Base-by-base conservation (phyloP, 2,888 invertebrate genomes). In the Elmis aenea region DNA sequence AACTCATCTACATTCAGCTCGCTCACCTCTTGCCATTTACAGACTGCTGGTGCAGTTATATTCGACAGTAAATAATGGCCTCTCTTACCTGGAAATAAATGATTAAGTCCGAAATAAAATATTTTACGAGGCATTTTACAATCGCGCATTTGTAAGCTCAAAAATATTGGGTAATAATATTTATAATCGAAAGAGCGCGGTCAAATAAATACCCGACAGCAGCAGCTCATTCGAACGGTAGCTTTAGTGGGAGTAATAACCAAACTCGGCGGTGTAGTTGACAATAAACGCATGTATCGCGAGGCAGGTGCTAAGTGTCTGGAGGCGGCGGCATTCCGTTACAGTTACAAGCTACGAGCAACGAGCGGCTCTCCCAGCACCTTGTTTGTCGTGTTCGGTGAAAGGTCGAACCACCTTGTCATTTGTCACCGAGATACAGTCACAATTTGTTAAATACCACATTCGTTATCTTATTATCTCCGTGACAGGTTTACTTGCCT, bases 1-100 rank as follows among this genome's bases (percentile, higher is more conserved):
- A 59, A 61, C 61, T 65, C 63, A 65, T 66, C 64, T 65, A 59
- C 62, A 65, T 66, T 61, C 66, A 61, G 50, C 58, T 54, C 58
- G 56, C 53, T 54, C 56, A 59, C 57, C 58, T 59, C 59, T 59
- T 58, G 59, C 63, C 62, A 61, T 63, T 63, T 62, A 61, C 61
- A 62, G 60, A 57, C 59, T 59, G 59, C 58, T 51, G 55, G 54
- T 58, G 58, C 57, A 52, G 55, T 58, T 61, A 59, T 57, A 57
- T 55, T 51, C 51, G 58, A 58, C 58, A 52, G 55, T 62, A 60
- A 64, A 57, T 62, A 62, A 63, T 60, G 46, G 54, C 59, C 48
- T 45, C 57, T 57, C 54, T 59, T 57, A 56, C 55, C 51, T 35
- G 53, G 55, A 57, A 57, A 55, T 55, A 52, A 54, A 60, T 59